A percentile compares a stretch with the other conserved stretches of the same genome.
Evolutionary conservation across 2,888 invertebrate species (phyloP).

Genomic region (Acanthoscelides obtectus): DNA sequence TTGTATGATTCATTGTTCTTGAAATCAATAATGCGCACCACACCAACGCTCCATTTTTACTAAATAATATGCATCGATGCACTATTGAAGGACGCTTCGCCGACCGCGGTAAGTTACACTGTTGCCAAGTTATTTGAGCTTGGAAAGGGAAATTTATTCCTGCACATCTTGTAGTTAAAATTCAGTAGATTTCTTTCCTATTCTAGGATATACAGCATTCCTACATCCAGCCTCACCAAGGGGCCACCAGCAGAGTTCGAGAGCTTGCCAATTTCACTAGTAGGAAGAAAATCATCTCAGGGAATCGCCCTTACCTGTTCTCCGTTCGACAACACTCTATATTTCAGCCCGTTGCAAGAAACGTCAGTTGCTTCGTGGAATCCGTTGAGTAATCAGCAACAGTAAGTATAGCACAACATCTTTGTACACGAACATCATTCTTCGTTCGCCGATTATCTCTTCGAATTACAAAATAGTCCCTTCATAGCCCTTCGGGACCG

Average conservation of each 20-base stretch:
- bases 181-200: slow-evolving; percentile 3
- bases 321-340: slow-evolving; percentile 65
- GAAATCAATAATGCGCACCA: no score
- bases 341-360: slow-evolving; percentile 75
- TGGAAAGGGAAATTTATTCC: no score
- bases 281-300: slow-evolving; percentile 81
- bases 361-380: slow-evolving; percentile 79
- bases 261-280: slow-evolving; percentile 68
- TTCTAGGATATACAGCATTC: slow-evolving; percentile 69
- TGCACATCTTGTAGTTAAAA: background rate
- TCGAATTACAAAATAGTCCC: no score
- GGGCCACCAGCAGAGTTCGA: slow-evolving; percentile 69
- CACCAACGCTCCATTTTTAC: no score
- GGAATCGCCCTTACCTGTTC: slow-evolving; percentile 72
- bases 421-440: background rate
- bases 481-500: no score
- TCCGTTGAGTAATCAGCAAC: slow-evolving; percentile 66
- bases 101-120: no score
- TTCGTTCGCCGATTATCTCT: no score
- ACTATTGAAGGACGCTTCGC: no score
- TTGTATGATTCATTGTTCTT: no score
- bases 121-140: no score
- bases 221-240: slow-evolving; percentile 65
- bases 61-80: no score
- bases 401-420: slow-evolving; percentile 46